Evolutionary conservation across 1,140 invertebrate species (phyloP), one percentile per base, ranked within the genome.

Genomic region (Philotrypesis tridentata): DNA sequence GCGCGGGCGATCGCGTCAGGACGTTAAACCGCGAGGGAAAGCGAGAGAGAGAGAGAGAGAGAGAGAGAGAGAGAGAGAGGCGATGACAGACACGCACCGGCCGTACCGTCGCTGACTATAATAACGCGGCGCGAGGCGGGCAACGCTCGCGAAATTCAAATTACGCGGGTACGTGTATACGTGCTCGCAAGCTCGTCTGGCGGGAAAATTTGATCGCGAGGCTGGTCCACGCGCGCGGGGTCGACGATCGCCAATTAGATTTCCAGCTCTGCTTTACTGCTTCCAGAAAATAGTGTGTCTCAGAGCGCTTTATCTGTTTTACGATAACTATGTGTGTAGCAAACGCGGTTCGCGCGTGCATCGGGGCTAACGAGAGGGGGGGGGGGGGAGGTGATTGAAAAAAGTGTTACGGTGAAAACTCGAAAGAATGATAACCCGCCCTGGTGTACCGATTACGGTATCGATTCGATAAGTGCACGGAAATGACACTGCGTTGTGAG

Each of bases 201-300:
- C 9, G n/a, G 2, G 71, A 73, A 76, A 76, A 76, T 76, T 76
- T 63, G 74, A 76, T 76, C 31, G 74, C 29, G 17, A n/a, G n/a
- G 55, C 74, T 40, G 40, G 25, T 6, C 71, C 4, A 9, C 21
- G 6, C 17, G 11, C 21, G 29, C 31, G 29, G 33, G 9, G 74
- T 75, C 29, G 37, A 65, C 65, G 55, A 63, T 76, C 12, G 55
- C 21, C 29, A 33, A 65, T 65, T 76, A 31, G 31, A 61, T 33
- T 63, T 27, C 23, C 43, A 37, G n/a, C 2, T 37, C 23, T 40
- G 68, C n/a, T 33, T 33, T 40, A 17, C 33, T 14, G 68, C 68
- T 33, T 8, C 21, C 68, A 33, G 68, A 71, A 23, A 40, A 71
- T 71, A n/a, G n/a, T n/a, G n/a, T 71, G 68, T 9, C 33, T 37